Evolutionary conservation across 2,113 vertebrate genomes (phyloP), one percentile per base, ranked within the genome.

Genomic region (Sminthopsis crassicaudata): DNA sequence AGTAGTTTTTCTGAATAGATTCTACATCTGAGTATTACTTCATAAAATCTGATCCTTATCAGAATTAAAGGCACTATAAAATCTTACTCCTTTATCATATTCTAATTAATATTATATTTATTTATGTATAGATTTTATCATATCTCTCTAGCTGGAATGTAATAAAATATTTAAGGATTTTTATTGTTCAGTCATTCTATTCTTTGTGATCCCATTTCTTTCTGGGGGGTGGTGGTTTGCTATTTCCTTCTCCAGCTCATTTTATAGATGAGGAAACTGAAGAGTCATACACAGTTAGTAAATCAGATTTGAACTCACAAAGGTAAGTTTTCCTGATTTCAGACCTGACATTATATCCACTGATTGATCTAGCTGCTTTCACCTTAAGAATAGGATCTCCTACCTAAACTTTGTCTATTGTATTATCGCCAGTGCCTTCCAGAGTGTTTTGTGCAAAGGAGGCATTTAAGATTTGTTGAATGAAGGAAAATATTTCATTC

Each of bases 1-100:
- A 92, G 50, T 36, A 0, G n/a, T n/a, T 95, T 92, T 46, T 91
- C 89, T 23, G 53, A 96, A 95, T 27, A 42, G n/a, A 91, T 96
- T 91, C 42, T 89, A 3, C 93, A 91, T 91, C 9, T 91, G 42
- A 94, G 19, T 26, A 27, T 8, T 30, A 30, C 94, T 94, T 90
- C 50, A 60, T 76, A 94, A 94, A 25, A 51, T 46, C 46, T 90
- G 2, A 8, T 14, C 27, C 46, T 90, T 50, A 30, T 50, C 5
- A 46, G 48, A 27, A 50, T 26, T 90, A 51, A 48, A 51, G 27
- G 10, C 24, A 27, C 46, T 90, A 6, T 42, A 90, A 48, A 26
- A 51, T 53, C 92, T 93, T 5, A 91, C 95, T 52, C 0, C 26
- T 50, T 94, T 52, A 93, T 46, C 1, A 1, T 94, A 95, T 91